Evolutionary conservation across 2,888 invertebrate genomes (phyloP).

Genomic region (Troilus luridus): DNA sequence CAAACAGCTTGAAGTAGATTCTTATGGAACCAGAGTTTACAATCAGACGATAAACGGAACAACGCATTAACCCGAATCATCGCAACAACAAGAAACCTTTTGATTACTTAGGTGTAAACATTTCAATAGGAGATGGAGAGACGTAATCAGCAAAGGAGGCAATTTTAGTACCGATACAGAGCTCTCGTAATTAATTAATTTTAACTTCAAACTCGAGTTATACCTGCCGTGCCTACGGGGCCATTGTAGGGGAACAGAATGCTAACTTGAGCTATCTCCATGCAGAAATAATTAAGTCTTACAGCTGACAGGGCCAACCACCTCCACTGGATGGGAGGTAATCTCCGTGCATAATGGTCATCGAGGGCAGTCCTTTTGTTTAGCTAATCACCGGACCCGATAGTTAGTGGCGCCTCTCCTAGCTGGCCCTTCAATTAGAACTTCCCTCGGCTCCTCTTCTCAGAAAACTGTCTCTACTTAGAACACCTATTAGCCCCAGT

Average conservation of each 20-base stretch:
- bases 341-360: slow-evolving; percentile 13
- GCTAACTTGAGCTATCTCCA: slow-evolving; percentile 17
- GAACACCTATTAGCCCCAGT: neutral
- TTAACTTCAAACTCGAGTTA: neutral
- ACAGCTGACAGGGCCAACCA: slow-evolving; percentile 6
- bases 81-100: neutral
- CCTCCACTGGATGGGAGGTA: neutral
- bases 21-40: too few species aligned
- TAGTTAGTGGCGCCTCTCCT: slow-evolving; percentile 17
- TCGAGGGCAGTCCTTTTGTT: slow-evolving; percentile 34
- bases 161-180: neutral
- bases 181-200: neutral
- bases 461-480: neutral
- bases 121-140: neutral
- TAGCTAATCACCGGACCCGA: slow-evolving; percentile 32
- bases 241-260: neutral
- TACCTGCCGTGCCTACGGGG: neutral
- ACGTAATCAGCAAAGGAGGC: neutral
- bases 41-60: neutral
- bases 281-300: slow-evolving; percentile 30
- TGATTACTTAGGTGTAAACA: neutral
- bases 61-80: neutral
- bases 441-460: neutral
- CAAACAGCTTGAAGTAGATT: too few species aligned
- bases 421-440: neutral